A percentile compares a stretch with the other conserved stretches of the same genome.
These are phyloP conservation scores for Ceyx cyanopectus DNA, from an alignment of 2,113 vertebrate species.

Conservation along the genomic window DNA sequence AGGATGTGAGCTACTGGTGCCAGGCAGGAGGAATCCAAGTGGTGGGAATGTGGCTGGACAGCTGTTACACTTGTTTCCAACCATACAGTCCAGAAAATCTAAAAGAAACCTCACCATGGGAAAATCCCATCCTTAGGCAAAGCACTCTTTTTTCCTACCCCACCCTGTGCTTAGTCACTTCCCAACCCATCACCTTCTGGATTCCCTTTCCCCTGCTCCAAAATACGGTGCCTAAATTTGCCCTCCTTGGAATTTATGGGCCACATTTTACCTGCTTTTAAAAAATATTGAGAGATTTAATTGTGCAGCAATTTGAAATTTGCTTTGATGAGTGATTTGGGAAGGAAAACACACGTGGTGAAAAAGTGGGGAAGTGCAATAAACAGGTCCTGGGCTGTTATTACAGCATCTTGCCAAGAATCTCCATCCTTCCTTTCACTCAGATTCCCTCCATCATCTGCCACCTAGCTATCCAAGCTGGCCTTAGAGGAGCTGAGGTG, in stretches of 20 bases:
- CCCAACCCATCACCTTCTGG: not conserved
- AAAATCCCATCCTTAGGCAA: constrained; percentile 22
- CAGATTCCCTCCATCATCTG: not conserved
- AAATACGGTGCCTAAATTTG: constrained; percentile 7
- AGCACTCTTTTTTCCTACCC: not conserved
- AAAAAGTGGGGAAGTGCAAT: constrained; percentile 8
- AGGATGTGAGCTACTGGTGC: not conserved
- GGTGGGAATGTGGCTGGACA: not conserved
- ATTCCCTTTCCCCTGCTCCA: constrained; percentile 9
- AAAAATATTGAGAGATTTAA: not conserved
- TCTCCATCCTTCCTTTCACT: constrained; percentile 1
- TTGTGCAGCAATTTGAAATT: constrained; percentile 36
- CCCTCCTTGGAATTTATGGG: constrained; percentile 10
- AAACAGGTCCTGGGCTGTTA: not conserved
- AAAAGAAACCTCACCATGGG: not conserved
- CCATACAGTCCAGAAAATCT: not conserved
- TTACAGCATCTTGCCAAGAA: constrained; percentile 3
- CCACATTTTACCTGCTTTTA: constrained; percentile 40
- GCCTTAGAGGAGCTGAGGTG: not conserved
- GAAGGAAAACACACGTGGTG: constrained; percentile 28
- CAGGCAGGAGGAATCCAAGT: not conserved
- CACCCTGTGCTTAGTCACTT: constrained; percentile 8
- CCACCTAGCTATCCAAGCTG: not conserved
- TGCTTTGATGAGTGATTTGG: not conserved
- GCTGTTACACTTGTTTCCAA: constrained; percentile 4